Evolutionary conservation across 2,888 invertebrate species (phyloP).

Genomic region (Philhelius pedissequus): DNA sequence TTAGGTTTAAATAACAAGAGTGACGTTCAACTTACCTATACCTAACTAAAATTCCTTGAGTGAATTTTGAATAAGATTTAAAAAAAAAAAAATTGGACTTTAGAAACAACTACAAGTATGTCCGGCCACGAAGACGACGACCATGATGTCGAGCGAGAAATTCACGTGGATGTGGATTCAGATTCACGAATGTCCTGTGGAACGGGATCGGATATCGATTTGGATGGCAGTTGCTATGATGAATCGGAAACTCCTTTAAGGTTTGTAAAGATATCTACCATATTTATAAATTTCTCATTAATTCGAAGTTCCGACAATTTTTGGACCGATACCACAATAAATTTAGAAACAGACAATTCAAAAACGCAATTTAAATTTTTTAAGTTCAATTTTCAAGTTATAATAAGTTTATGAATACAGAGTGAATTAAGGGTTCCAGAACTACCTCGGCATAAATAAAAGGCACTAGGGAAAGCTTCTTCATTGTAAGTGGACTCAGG

Average conservation of each 20-base stretch:
- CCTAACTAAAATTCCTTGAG: too few relatives aligned
- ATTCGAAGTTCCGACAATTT: too few relatives aligned
- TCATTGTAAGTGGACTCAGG: too few relatives aligned
- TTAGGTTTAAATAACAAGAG: background rate
- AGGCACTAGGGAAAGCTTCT: too few relatives aligned
- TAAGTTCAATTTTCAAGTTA: too few relatives aligned
- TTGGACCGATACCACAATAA: too few relatives aligned
- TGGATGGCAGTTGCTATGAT: slow-evolving; percentile 79
- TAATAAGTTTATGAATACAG: too few relatives aligned
- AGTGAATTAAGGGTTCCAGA: too few relatives aligned
- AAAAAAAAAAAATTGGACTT: background rate
- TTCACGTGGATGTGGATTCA: slow-evolving; percentile 78
- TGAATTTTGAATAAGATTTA: background rate
- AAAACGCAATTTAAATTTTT: too few relatives aligned
- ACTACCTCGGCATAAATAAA: too few relatives aligned
- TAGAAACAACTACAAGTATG: slow-evolving; percentile 71
- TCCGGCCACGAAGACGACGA: slow-evolving; percentile 77
- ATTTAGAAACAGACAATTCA: too few relatives aligned
- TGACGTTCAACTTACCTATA: background rate
- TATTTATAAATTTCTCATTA: too few relatives aligned
- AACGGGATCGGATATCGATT: slow-evolving; percentile 78
- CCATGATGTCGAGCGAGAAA: slow-evolving; percentile 78
- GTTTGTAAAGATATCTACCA: slow-evolving; percentile 70
- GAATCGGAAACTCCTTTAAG: slow-evolving; percentile 78
- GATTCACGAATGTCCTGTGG: slow-evolving; percentile 79